Percentiles rank a stretch among this genome's conserved stretches.
phyloP scores from a whole-genome alignment of 2,113 vertebrate species.

The Caretta caretta region DNA sequence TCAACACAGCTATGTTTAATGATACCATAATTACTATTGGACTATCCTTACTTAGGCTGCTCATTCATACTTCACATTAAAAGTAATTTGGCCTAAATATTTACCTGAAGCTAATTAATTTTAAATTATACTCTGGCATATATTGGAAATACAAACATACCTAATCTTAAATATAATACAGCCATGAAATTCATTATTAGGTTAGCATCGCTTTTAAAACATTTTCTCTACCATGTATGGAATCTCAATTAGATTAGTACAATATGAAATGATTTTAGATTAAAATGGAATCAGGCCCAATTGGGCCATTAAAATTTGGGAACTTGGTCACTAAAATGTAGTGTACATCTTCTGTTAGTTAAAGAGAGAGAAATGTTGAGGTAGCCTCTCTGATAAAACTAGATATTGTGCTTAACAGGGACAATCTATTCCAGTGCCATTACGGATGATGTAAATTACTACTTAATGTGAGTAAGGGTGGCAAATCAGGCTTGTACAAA shows the following conservation, averaged over 20 bases:
- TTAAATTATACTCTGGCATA: slow-evolving; percentile 60
- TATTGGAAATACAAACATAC: slow-evolving; percentile 52
- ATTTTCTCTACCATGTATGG: not conserved
- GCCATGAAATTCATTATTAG: not conserved
- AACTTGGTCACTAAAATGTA: not conserved
- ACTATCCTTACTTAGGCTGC: slow-evolving; percentile 57
- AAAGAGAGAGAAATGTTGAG: not conserved
- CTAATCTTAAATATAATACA: slow-evolving; percentile 8
- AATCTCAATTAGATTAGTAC: not conserved
- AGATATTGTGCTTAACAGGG: not conserved
- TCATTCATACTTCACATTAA: slow-evolving; percentile 73
- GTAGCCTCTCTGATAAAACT: not conserved
- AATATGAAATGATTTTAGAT: not conserved
- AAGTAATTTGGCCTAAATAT: slow-evolving; percentile 78
- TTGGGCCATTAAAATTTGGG: not conserved
- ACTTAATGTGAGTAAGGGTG: not conserved
- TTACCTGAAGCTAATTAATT: slow-evolving; percentile 58
- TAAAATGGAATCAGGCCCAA: not conserved
- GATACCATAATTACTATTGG: slow-evolving; percentile 66
- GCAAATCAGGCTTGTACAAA: not conserved
- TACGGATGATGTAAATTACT: not conserved
- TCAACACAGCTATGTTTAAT: slow-evolving; percentile 70
- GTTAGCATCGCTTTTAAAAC: not conserved
- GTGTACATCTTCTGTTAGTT: not conserved
- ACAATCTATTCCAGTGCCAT: not conserved